Percentiles rank a stretch among this genome's conserved stretches.
phyloP scores from a whole-genome alignment of 1,140 invertebrate genomes.

The Vanessa atalanta region DNA sequence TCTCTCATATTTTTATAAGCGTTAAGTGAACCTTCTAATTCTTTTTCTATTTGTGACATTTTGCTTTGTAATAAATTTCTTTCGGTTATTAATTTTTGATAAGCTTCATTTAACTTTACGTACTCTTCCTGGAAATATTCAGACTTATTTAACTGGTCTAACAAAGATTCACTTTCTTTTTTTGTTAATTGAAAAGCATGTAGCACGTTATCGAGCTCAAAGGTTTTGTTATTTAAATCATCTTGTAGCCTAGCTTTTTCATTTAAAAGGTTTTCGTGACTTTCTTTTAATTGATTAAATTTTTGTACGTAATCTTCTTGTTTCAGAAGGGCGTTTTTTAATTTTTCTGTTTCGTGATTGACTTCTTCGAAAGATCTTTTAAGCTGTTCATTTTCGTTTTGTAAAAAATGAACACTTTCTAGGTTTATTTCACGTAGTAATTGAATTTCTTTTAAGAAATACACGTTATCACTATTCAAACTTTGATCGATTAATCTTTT shows the following conservation, averaged over 20 bases:
- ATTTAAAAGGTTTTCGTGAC: conserved; percentile 48
- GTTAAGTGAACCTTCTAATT: conserved; percentile 44
- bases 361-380: conserved; percentile 56
- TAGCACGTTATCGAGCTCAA: conserved; percentile 50
- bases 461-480: conserved; percentile 44
- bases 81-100: conserved; percentile 43
- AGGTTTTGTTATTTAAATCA: conserved; percentile 48
- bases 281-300: conserved; percentile 48
- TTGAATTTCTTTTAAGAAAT: conserved; percentile 57
- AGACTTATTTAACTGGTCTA: conserved; percentile 47
- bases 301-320: conserved; percentile 51
- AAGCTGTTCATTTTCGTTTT: conserved; percentile 54
- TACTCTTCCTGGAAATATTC: conserved; percentile 52
- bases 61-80: conserved; percentile 45
- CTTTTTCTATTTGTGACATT: conserved; percentile 40
- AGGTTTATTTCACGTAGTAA: conserved; percentile 51
- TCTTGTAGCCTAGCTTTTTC: conserved; percentile 57
- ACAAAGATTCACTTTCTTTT: conserved; percentile 56
- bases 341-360: conserved; percentile 51
- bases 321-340: conserved; percentile 49
- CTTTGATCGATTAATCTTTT: conserved; percentile 24
- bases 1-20: conserved; percentile 41
- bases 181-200: conserved; percentile 50
- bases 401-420: conserved; percentile 49
- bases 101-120: conserved; percentile 38